A percentile compares a stretch with the other conserved stretches of the same genome.
phyloP scores from a whole-genome alignment of 2,113 vertebrate species.

The Anhinga rufa region DNA sequence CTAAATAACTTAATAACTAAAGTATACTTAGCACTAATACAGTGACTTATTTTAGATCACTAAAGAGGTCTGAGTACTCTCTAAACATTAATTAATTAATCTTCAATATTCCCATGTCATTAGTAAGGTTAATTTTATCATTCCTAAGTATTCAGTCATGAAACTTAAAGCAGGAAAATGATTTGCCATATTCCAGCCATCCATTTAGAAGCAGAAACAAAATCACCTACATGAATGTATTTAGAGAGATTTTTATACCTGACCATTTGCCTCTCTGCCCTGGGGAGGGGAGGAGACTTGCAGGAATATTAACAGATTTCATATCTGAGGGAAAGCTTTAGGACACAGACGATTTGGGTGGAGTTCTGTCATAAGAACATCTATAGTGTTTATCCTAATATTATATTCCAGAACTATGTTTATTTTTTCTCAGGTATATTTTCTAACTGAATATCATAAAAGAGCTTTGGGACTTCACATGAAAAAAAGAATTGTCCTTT shows the following conservation, averaged over 20 bases:
- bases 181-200: neutral
- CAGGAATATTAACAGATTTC: neutral
- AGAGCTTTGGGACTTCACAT: neutral
- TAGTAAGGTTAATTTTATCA: neutral
- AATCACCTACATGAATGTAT: neutral
- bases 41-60: neutral
- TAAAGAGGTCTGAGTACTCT: neutral
- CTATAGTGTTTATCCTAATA: neutral
- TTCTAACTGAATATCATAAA: neutral
- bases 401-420: neutral
- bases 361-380: neutral
- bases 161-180: neutral
- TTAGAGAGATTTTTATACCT: neutral
- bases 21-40: neutral
- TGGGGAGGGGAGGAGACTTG: neutral
- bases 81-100: conserved; percentile 1
- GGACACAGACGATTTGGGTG: neutral
- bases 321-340: neutral
- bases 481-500: neutral
- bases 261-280: neutral
- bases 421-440: neutral
- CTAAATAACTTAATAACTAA: neutral
- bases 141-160: neutral
- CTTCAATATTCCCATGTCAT: neutral
- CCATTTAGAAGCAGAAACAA: neutral